Evolutionary conservation across 2,113 vertebrate genomes (phyloP), one percentile per base, ranked within the genome.

Genomic region (Sminthopsis crassicaudata): DNA sequence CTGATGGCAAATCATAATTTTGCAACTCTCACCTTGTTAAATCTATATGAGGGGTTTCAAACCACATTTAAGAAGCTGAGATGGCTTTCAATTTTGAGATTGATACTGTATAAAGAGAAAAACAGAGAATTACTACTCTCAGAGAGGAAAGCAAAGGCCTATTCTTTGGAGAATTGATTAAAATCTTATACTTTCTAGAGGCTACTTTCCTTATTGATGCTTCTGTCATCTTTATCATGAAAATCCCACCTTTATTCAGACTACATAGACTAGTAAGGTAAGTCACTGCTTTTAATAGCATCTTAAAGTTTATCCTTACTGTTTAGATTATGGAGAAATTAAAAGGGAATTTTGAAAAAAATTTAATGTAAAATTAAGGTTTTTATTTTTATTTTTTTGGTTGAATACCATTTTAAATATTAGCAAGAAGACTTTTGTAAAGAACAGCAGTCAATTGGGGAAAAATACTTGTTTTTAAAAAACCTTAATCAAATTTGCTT

Each of bases 241-340:
- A 98, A 98, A 96, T 94, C 93, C 50, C 94, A 52, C 48, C 88
- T 92, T 90, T 98, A 96, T 98, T 98, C 97, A 98, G 97, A 97
- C 97, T 97, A 96, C 95, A 98, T 95, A 98, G 97, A 98, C 98
- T 98, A 97, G 96, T 97, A 98, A 97, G 95, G 92, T 98, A 98
- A 98, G 96, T 98, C 98, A 98, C 94, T 97, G 95, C 95, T 98
- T 97, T 97, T 98, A 97, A 96, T 98, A 98, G 95, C 96, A 97
- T 97, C 96, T 97, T 97, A 98, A 92, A 94, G 93, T 93, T 98
- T 95, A 94, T 60, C 95, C 91, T 95, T 91, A 95, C 93, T 96
- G 94, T 93, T 97, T 96, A 95, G 97, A 96, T 96, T 97, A 97
- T 93, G 96, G 95, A 96, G 95, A 97, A 97, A 95, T 95, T 90